Percentiles rank a stretch among this genome's conserved stretches.
These are phyloP conservation scores for Hipparchia sbordonii DNA, from an alignment of 2,888 invertebrate species.

Conservation along the genomic window DNA sequence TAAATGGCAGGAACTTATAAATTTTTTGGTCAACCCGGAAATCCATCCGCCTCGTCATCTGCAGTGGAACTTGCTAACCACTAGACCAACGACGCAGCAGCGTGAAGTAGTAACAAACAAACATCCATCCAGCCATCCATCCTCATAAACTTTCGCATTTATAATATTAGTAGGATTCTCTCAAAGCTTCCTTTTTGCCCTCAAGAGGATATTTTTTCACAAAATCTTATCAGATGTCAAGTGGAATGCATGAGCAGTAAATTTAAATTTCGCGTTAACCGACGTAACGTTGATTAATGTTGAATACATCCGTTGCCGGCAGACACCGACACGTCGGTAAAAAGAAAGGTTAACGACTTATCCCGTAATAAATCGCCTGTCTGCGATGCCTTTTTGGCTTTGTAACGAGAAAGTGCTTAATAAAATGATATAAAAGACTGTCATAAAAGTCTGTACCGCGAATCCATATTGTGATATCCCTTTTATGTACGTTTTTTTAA, in stretches of 20 bases:
- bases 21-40: no score
- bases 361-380: constrained; percentile 33
- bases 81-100: no score
- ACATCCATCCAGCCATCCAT: no score
- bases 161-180: no score
- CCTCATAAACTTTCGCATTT: no score
- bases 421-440: constrained; percentile 29
- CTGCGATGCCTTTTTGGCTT: constrained; percentile 28
- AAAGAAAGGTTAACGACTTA: constrained; percentile 38
- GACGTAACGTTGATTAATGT: constrained; percentile 34
- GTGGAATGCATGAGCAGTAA: constrained; percentile 10
- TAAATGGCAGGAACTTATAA: no score
- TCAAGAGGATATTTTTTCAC: neutral
- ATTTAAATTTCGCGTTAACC: constrained; percentile 27
- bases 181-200: no score
- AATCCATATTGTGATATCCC: constrained; percentile 15
- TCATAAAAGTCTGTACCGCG: constrained; percentile 24
- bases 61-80: no score
- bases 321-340: constrained; percentile 32
- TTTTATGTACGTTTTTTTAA: neutral
- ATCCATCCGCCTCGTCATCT: no score
- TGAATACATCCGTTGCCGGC: constrained; percentile 34
- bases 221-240: constrained; percentile 11
- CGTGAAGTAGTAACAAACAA: no score
- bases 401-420: constrained; percentile 24